Base-by-base conservation (phyloP, 2,888 invertebrate species). In the Pollenia amentaria region DNA sequence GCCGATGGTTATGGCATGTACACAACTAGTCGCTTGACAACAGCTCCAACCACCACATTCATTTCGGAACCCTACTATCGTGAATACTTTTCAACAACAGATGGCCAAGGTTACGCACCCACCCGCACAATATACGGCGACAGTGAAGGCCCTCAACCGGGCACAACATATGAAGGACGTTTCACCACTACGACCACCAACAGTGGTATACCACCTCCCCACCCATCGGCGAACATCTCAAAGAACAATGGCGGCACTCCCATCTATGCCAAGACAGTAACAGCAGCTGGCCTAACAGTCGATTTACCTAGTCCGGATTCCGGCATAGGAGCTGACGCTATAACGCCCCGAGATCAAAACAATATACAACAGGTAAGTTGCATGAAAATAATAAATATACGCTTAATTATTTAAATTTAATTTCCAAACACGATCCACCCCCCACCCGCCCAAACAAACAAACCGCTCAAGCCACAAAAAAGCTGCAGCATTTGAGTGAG, bases 271-370 rank as follows among this genome's bases (percentile, higher is more conserved):
- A 93, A 93, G 91, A 91, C 93, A 77, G 92, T 97, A 91, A 95
- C 96, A 89, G 96, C 96, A 84, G 96, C 96, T 88, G 97, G 97
- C 60, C 95, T 98, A 89, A 97, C 98, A 73, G 98, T 98, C 92
- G 98, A 98, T 94, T 95, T 99, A 92, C 98, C 98, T 42, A 98
- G 98, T 90, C 98, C 98, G 42, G 99, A 99, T 94, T 97, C 97
- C 92, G 99, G 99, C 88, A 98, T 99, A 92, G 98, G 98, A 88
- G 97, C 98, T 53, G 97, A 98, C 92, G 97, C 98, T 90, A 97
- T 98, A 93, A 98, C 98, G 86, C 98, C 98, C 88, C 95, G 97
- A 91, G 97, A 97, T 94, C 97, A 97, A 94, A 96, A 97, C 92
- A 96, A 97, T 93, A 96, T 97, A 91, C 97, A 97, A 94, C 97